These are phyloP conservation scores for Austrolebias charrua DNA, from an alignment of 2,797 vertebrate genomes.

Conservation along the genomic window DNA sequence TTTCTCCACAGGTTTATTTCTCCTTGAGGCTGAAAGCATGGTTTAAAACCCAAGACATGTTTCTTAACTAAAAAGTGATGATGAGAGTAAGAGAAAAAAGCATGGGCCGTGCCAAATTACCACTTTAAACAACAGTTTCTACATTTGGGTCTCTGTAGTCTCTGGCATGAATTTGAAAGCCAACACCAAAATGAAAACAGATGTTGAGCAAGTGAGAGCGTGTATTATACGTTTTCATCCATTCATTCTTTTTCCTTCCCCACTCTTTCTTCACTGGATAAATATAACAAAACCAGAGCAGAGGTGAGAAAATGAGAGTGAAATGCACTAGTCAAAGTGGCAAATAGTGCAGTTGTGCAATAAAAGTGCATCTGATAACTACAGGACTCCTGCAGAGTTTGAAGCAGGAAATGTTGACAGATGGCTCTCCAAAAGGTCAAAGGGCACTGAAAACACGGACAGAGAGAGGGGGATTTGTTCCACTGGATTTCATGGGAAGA, in stretches of 20 bases:
- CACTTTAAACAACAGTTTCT: slow-evolving; percentile 70
- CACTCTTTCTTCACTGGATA: slow-evolving; percentile 43
- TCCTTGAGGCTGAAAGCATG: slow-evolving; percentile 25
- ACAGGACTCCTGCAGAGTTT: slow-evolving; percentile 7
- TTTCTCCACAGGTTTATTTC: slow-evolving; percentile 32
- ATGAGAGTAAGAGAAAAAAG: slow-evolving; percentile 44
- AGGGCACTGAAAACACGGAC: slow-evolving; percentile 25
- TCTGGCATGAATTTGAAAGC: slow-evolving; percentile 66
- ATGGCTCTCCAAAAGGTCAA: slow-evolving; percentile 31
- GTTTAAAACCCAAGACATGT: slow-evolving; percentile 51
- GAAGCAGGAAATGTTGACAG: slow-evolving; percentile 30
- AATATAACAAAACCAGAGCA: slow-evolving; percentile 48
- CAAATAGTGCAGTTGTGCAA: slow-evolving; percentile 36
- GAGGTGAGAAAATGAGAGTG: slow-evolving; percentile 34
- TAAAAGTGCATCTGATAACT: slow-evolving; percentile 26
- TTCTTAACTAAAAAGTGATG: slow-evolving; percentile 50
- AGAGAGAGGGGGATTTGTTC: not conserved
- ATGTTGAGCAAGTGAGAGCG: slow-evolving; percentile 61
- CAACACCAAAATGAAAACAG: slow-evolving; percentile 79
- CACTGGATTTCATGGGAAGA: slow-evolving; percentile 17
- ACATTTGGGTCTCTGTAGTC: slow-evolving; percentile 69
- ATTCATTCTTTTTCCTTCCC: slow-evolving; percentile 43
- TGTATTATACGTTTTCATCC: slow-evolving; percentile 56
- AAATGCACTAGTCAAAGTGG: slow-evolving; percentile 31
- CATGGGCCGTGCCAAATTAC: slow-evolving; percentile 61